These are phyloP conservation scores for Euphysa ruthae DNA, from an alignment of 30 jellyfish, hydroid and myxozoan species.

Conservation along the genomic window DNA sequence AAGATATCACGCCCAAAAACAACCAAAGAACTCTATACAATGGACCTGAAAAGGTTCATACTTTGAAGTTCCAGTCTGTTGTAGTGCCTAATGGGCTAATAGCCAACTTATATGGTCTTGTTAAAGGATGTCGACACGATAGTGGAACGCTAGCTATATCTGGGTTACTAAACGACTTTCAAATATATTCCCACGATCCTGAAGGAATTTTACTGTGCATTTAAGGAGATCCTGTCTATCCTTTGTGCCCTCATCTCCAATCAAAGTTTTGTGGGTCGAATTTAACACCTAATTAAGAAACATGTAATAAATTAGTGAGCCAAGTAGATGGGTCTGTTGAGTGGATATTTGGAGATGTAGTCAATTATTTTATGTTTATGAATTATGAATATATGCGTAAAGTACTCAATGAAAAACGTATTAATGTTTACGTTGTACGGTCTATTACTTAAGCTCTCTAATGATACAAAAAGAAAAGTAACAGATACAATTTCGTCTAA, in stretches of 20 bases:
- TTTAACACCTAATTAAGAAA: conserved; percentile 23
- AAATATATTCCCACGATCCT: conserved; percentile 6
- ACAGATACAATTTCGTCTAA: no score
- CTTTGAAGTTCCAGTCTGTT: no score
- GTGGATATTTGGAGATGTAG: conserved; percentile 53
- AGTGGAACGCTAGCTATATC: conserved; percentile 24
- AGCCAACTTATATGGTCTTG: no score
- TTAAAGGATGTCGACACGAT: conserved; percentile 40
- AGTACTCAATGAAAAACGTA: conserved; percentile 10
- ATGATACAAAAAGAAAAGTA: no score
- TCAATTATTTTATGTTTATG: conserved; percentile 17
- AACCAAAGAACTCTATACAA: no score
- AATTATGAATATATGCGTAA: conserved; percentile 34
- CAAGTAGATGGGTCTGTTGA: conserved; percentile 31
- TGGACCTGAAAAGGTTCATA: no score
- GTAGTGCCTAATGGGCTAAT: no score
- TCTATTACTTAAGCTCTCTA: no score
- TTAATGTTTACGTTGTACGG: no score
- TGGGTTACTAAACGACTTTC: conserved; percentile 19
- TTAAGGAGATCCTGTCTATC: conserved; percentile 41
- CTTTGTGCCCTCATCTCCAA: conserved; percentile 33
- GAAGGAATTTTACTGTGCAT: conserved; percentile 21
- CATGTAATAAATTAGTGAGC: conserved; percentile 38
- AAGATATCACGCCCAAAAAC: no score
- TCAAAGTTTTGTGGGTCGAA: conserved; percentile 6